Evolutionary conservation across 2,888 invertebrate species (phyloP).

Genomic region (Octodonta nipae): DNA sequence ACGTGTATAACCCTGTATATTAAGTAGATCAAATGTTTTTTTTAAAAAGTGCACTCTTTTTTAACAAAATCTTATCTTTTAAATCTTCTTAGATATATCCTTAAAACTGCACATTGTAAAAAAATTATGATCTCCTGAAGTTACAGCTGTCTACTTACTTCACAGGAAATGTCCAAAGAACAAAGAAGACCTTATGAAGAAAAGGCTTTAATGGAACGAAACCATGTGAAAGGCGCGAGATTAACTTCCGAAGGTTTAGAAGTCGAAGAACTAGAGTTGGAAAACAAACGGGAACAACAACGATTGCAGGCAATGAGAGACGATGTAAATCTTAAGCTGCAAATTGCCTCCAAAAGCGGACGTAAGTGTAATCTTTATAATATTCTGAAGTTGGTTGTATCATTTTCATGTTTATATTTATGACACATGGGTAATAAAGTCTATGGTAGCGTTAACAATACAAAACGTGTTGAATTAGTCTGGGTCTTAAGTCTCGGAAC

Average conservation of each 20-base stretch:
- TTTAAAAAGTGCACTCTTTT: no score
- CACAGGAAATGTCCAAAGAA: constrained; percentile 14
- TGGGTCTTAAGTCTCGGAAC: no score
- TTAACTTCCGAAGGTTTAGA: constrained; percentile 18
- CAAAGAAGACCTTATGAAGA: constrained; percentile 17
- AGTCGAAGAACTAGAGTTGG: constrained; percentile 15
- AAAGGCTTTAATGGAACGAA: constrained; percentile 11
- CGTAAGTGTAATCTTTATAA: constrained; percentile 2
- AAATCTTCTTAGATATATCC: neutral
- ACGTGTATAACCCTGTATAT: no score
- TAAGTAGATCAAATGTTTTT: no score
- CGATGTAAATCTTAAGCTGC: constrained; percentile 12
- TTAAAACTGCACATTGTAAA: neutral
- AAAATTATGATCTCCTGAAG: constrained; percentile 1
- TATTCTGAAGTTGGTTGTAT: no score
- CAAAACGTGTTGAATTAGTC: no score
- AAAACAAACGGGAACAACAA: constrained; percentile 11
- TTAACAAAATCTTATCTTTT: no score
- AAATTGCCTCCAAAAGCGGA: constrained; percentile 9
- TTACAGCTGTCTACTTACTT: no score
- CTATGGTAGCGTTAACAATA: no score
- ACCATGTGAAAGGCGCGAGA: constrained; percentile 8
- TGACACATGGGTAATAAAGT: no score
- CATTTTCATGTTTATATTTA: no score
- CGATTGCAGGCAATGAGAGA: constrained; percentile 16